Conservation (phyloP, 2,888 invertebrate species). For the Lithophane ornitopus region DNA sequence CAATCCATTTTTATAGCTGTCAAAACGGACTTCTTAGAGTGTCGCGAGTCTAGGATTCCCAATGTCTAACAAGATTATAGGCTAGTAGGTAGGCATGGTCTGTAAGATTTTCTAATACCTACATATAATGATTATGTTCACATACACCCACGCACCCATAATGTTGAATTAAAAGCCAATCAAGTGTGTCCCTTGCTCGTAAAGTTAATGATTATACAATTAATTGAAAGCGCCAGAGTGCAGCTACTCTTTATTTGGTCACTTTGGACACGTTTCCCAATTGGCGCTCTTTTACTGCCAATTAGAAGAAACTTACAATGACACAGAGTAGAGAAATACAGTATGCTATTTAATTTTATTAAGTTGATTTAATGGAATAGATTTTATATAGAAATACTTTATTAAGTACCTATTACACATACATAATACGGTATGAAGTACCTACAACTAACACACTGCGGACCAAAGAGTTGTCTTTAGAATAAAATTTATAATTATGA, state of each 20-base stretch:
- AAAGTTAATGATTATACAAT: conserved; percentile 55
- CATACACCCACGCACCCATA: conserved; percentile 28
- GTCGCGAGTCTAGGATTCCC: no score
- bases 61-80: background rate
- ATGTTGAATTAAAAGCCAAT: conserved; percentile 62
- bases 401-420: no score
- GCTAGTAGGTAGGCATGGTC: background rate
- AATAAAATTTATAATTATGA: no score
- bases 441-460: no score
- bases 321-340: conserved; percentile 24
- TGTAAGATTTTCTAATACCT: background rate
- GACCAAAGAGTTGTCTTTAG: no score
- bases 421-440: no score
- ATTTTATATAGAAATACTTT: no score
- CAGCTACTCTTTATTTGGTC: conserved; percentile 49
- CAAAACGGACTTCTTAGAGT: no score
- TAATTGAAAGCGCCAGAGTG: conserved; percentile 34
- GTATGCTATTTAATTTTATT: no score
- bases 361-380: no score
- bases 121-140: background rate
- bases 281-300: conserved; percentile 52
- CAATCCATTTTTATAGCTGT: no score
- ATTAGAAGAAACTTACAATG: conserved; percentile 43
- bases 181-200: conserved; percentile 47
- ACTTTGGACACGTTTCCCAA: conserved; percentile 41